Evolutionary conservation across 1,140 invertebrate species (phyloP), one percentile per base, ranked within the genome.

Genomic region (Seison nebaliae): DNA sequence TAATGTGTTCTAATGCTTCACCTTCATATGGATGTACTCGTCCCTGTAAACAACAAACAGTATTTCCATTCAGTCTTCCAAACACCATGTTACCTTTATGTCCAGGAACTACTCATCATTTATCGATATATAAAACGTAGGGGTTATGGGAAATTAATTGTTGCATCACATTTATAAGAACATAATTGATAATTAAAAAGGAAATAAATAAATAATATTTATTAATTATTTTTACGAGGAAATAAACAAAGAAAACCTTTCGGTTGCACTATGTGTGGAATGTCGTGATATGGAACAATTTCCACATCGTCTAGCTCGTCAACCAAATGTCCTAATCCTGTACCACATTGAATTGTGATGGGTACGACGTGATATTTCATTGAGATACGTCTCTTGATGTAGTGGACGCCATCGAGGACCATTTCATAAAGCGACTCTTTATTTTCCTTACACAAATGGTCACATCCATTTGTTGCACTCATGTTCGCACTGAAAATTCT

Each of bases 11-110:
- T n/a, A 79, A 58, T 6, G 76, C 70, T 59, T 93, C 84, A 34
- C 84, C 84, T 60, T 94, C 84, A 51, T 88, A 93, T 45, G 76
- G 72, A 58, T 94, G 84, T 55, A 86, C 81, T 35, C 84, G 65
- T 18, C 84, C 84, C 51, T 93, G 77, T 81, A 93, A 91, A 45
- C 77, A 76, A 47, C 93, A 71, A 0, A 84, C 72, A 0, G 70
- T 65, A 5, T 76, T 68, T 3, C 69, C 69, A 17, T 67, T 61
- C 2, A 91, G 54, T 30, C 66, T 62, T n/a, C 84, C 84, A 49
- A 91, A 78, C 4, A 91, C 76, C 47, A 94, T 62, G 46, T 70
- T 66, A 7, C 83, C 83, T 12, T 67, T 70, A 57, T 94, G 84
- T 1, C 84, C 83, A 48, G 71, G 67, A 1, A 91, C 83, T 34